These are phyloP conservation scores for Amphibalanus amphitrite DNA, from an alignment of 1,140 invertebrate genomes.

Conservation along the genomic window DNA sequence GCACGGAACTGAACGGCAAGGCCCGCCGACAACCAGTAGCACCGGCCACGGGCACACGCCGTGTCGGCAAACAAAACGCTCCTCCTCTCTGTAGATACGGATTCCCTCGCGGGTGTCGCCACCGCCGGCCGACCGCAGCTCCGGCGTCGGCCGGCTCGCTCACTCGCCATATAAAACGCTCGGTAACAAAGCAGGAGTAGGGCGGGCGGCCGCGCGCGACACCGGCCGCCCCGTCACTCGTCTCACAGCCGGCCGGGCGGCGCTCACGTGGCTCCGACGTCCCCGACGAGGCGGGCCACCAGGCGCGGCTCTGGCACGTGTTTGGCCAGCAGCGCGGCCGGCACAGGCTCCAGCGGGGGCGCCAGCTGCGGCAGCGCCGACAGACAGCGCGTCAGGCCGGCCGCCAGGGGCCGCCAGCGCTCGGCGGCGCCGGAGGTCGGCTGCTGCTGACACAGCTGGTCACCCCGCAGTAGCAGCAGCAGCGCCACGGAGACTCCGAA, in stretches of 20 bases:
- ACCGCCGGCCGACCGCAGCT: neutral
- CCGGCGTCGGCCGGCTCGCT: neutral
- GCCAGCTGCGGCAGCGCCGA: neutral
- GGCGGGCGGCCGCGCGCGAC: no score
- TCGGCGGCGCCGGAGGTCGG: no score
- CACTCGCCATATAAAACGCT: neutral
- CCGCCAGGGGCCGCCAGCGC: neutral
- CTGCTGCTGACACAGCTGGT: neutral
- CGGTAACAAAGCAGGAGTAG: neutral
- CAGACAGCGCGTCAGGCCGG: neutral
- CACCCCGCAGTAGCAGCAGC: neutral
- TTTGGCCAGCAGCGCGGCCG: neutral
- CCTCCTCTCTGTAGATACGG: no score
- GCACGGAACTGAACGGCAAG: neutral
- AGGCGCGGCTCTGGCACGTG: neutral
- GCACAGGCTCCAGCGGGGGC: neutral
- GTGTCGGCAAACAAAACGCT: no score
- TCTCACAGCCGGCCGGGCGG: neutral
- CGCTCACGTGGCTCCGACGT: neutral
- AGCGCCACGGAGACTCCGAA: neutral
- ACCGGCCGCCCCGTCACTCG: neutral
- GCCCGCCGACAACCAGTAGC: neutral
- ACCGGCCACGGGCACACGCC: no score
- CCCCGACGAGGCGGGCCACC: neutral
- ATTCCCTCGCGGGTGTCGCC: no score